Conservation (phyloP, 1,140 invertebrate genomes). For the Globodera rostochiensis region DNA sequence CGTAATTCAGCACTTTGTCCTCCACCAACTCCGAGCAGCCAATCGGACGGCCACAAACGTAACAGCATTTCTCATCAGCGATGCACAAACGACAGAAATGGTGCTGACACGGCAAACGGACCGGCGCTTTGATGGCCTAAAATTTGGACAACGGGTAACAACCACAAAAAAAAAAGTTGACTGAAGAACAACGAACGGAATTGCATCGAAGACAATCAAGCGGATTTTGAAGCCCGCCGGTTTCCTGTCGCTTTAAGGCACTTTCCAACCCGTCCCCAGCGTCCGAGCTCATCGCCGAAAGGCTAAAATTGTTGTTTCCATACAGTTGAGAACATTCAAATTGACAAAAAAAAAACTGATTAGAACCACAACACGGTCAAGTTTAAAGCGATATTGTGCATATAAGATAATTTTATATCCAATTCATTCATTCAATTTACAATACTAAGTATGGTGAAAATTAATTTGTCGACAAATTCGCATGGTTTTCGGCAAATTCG, state of each 20-base stretch:
- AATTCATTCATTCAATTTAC: background rate
- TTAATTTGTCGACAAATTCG: background rate
- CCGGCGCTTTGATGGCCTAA: conserved; percentile 30
- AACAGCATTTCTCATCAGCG: background rate
- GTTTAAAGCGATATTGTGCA: background rate
- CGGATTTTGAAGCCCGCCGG: background rate
- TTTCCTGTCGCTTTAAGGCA: background rate
- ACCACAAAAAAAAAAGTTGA: background rate
- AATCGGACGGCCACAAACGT: conserved; percentile 15
- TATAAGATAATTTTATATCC: background rate
- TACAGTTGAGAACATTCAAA: background rate
- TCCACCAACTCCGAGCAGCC: conserved; percentile 1
- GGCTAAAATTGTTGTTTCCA: too few species aligned
- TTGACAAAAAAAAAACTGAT: background rate
- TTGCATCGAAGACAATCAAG: conserved; percentile 22
- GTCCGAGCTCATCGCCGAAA: background rate
- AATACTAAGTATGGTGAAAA: background rate
- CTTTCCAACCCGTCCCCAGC: background rate
- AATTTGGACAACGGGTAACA: background rate
- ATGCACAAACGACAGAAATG: conserved; percentile 40
- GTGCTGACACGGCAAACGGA: conserved; percentile 41
- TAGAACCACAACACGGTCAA: background rate
- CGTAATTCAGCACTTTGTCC: conserved; percentile 44
- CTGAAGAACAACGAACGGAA: background rate
- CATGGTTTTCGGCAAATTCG: conserved; percentile 45